Base-by-base conservation (phyloP, 2,888 invertebrate species). In the Diadegma fenestrale region DNA sequence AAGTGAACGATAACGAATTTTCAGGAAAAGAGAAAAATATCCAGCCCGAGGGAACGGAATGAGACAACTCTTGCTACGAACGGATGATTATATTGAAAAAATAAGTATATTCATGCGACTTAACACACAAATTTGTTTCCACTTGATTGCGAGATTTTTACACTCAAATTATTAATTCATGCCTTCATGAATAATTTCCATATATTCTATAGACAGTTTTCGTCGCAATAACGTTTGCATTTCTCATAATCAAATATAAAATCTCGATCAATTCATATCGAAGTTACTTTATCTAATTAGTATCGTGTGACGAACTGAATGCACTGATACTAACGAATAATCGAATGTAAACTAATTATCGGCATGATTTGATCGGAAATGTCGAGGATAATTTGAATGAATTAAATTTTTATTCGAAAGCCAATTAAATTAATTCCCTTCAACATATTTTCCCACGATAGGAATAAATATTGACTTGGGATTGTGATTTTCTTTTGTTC, bases 21-120 rank as follows among this genome's bases (percentile, higher is more conserved):
- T 43, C 61, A 66, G 30, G 78, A 71, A 78, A 66, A 45, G 22
- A 64, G 41, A 76, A 71, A 77, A 73, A 75, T 66, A 48, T 85
- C 41, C 22, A 64, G 45, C 61, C 45, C 19, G 64, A 33, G 33
- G 33, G 51, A 66, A 54, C 66, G 54, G 48, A 76, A 80, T 81
- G 64, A 73, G 22, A 54, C 17, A 37, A 58, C n/a, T n/a, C 30
- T 64, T 61, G 37, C 43, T 37, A 61, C 45, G 48, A 41, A 68
- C 12, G 68, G 14, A 72, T 14, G n/a, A 66, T 72, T 64, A 26
- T 63, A 51, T 41, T 22, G n/a, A 69, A 10, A 12, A 76, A 78
- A 78, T 33, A 64, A 71, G 41, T 80, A 71, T 76, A 76, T 33
- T 61, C 72, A 63, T 78, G 17, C 63, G 54, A 81, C 78, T 78